A percentile compares a stretch with the other conserved stretches of the same genome.
These are phyloP conservation scores for Triplophysa tibetana DNA, from an alignment of 2,113 vertebrate species.

Conservation along the genomic window DNA sequence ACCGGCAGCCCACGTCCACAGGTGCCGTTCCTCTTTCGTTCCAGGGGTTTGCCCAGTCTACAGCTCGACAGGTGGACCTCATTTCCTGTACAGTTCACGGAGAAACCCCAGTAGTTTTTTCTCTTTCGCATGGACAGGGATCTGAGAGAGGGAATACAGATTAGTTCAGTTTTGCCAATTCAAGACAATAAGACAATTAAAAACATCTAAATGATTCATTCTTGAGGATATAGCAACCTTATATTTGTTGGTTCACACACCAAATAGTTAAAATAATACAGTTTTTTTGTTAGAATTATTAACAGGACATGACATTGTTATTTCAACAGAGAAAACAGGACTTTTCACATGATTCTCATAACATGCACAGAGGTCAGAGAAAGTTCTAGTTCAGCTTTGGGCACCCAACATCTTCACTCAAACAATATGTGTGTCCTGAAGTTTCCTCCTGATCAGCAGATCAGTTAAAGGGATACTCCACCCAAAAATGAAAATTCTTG, in stretches of 20 bases:
- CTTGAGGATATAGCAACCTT: background rate
- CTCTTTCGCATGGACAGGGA: slow-evolving; percentile 82
- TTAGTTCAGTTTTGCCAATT: background rate
- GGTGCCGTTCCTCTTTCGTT: slow-evolving; percentile 71
- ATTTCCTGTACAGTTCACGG: slow-evolving; percentile 86
- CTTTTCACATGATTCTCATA: background rate
- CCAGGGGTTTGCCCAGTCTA: slow-evolving; percentile 72
- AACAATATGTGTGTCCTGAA: background rate
- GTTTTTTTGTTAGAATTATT: background rate
- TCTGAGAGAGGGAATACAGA: slow-evolving; percentile 63
- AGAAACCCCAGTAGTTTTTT: slow-evolving; percentile 87
- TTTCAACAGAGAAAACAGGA: background rate
- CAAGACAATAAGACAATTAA: background rate
- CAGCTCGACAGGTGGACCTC: slow-evolving; percentile 87
- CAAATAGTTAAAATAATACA: background rate
- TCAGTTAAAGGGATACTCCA: background rate
- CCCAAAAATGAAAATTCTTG: too few species aligned
- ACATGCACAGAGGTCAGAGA: background rate
- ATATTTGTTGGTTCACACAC: background rate
- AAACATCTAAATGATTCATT: background rate
- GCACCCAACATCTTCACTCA: background rate
- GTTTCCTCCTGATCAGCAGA: background rate
- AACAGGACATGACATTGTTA: background rate
- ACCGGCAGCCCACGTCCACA: slow-evolving; percentile 84
- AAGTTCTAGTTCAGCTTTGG: slow-evolving; percentile 1